Conservation (phyloP, 2,113 vertebrate genomes). For the Corythaixoides concolor region DNA sequence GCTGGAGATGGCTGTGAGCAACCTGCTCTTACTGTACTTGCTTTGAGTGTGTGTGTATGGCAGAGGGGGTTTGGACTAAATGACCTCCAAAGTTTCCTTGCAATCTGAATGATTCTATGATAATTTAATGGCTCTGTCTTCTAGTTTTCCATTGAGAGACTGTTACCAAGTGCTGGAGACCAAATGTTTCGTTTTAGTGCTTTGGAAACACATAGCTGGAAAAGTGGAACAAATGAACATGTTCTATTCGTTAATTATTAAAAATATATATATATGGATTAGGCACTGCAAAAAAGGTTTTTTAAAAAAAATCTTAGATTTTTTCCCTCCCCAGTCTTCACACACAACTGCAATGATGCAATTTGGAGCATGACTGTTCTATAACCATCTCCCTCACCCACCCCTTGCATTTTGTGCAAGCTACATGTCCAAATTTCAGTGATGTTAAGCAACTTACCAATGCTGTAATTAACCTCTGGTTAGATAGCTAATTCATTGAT, state of each 20-base stretch:
- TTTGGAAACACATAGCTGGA: background rate
- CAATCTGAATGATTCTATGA: background rate
- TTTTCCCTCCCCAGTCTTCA: background rate
- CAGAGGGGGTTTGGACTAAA: background rate
- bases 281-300: background rate
- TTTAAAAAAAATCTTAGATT: background rate
- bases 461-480: background rate
- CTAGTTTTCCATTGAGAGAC: background rate
- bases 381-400: background rate
- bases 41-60: background rate
- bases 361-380: slow-evolving; percentile 21
- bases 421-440: background rate
- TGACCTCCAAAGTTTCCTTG: background rate
- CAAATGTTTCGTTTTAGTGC: background rate
- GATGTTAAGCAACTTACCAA: background rate
- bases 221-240: background rate
- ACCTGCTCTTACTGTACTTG: background rate
- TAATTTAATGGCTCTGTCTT: background rate
- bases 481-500: background rate
- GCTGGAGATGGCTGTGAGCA: background rate
- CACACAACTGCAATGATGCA: background rate
- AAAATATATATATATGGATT: background rate
- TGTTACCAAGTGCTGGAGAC: background rate
- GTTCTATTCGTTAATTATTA: background rate
- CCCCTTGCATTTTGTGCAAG: background rate